Base-by-base conservation (phyloP, 1,140 invertebrate species). In the Drosophila azteca region DNA sequence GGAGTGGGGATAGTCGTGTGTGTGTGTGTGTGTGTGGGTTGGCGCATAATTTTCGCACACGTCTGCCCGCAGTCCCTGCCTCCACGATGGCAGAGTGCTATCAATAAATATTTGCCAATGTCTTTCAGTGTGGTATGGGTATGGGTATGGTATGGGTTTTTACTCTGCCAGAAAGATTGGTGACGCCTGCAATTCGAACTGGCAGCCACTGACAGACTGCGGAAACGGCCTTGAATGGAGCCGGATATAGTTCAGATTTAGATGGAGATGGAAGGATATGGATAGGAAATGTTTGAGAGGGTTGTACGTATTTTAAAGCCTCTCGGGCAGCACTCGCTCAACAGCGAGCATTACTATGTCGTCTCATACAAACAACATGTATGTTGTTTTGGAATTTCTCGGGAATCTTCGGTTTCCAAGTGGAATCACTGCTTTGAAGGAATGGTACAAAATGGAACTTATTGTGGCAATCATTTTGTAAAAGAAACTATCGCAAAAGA, bases 31-130 rank as follows among this genome's bases (percentile, higher is more conserved):
- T 29, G 41, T 46, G 60, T 22, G 51, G 20, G 20, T 9, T 69
- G 45, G 45, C 67, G 70, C 70, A 75, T 74, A 74, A 75, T 65
- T 75, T 75, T 75, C 51, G 61, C 61, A 31, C 53, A 75, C 61
- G 71, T 75, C 74, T 75, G 35, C 35, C 35, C 31, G 0, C 31
- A 69, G 69, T 52, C 35, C 67, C 70, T 35, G 66, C 71, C 35
- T 65, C 53, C 49, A 74, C 71, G 65, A 53, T 74, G 70, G 66
- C 61, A 75, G 70, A 74, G 71, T 66, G 71, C 54, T 62, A 75
- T 75, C 71, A 66, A 75, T 75, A 75, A 75, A 75, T 75, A 75
- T 75, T 75, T 53, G 65, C 45, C 44, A 39, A 39, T 57, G 54
- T 57, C 41, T 74, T 71, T 74, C 70, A 54, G 46, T 51, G 52